These are phyloP conservation scores for Petrolisthes cinctipes DNA, from an alignment of 2,888 invertebrate genomes.

Conservation along the genomic window DNA sequence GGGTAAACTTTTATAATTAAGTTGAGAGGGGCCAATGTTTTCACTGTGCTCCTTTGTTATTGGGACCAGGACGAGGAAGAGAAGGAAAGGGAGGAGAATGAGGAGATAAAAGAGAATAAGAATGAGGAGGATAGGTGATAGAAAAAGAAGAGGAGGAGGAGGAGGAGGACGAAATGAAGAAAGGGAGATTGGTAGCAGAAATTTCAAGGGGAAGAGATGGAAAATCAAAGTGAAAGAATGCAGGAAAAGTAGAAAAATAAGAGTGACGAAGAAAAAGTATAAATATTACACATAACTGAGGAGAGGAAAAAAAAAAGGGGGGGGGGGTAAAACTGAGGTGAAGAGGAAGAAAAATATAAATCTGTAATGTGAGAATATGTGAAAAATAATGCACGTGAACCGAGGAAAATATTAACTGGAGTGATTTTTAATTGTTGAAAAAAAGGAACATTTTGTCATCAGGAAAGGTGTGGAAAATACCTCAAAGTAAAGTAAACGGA, in stretches of 20 bases:
- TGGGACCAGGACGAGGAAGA: not conserved
- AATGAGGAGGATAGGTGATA: not conserved
- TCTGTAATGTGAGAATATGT: too few species aligned
- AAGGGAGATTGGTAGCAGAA: not conserved
- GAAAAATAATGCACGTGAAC: too few species aligned
- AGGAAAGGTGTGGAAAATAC: too few species aligned
- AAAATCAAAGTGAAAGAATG: not conserved
- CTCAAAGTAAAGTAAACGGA: too few species aligned
- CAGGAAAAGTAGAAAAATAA: not conserved
- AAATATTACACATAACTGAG: too few species aligned
- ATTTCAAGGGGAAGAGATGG: not conserved
- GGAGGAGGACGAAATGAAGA: not conserved
- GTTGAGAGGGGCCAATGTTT: conserved; percentile 39
- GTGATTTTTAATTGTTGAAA: too few species aligned
- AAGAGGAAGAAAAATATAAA: too few species aligned
- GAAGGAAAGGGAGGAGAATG: not conserved
- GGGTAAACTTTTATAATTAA: conserved; percentile 49
- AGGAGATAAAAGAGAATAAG: not conserved
- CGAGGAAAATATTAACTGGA: too few species aligned
- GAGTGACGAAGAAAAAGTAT: not conserved
- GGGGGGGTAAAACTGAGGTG: too few species aligned
- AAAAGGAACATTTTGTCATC: too few species aligned
- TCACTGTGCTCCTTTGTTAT: conserved; percentile 34
- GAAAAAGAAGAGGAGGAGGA: not conserved
- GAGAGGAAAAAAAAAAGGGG: too few species aligned